phyloP scores from a whole-genome alignment of 2,113 vertebrate genomes.

The Eulacestoma nigropectus region DNA sequence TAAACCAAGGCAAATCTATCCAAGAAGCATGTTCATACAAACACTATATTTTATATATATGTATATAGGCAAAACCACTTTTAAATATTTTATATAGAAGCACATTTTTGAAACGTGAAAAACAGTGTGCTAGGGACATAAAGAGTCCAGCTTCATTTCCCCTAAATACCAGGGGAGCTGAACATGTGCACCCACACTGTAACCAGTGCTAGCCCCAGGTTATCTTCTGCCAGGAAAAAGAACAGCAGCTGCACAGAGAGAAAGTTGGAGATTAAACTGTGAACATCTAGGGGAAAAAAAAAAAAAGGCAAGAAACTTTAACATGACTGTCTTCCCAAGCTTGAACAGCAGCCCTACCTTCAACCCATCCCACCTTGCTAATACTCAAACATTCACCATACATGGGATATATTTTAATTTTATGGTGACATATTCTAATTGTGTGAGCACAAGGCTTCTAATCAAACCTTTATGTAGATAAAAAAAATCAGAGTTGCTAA shows the following conservation, averaged over 20 bases:
- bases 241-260: background rate
- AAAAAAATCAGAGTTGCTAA: background rate
- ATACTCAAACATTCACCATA: background rate
- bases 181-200: accelerated
- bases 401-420: background rate
- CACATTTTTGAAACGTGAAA: background rate
- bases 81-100: background rate
- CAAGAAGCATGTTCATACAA: background rate
- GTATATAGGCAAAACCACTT: background rate
- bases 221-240: background rate
- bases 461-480: background rate
- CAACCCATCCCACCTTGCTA: background rate
- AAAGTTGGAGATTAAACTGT: background rate
- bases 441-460: background rate
- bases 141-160: background rate
- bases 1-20: slow-evolving; percentile 2
- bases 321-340: background rate
- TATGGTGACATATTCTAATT: background rate
- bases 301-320: background rate
- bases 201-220: background rate
- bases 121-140: background rate
- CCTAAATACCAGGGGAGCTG: background rate
- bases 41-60: background rate
- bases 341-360: background rate
- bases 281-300: background rate